A percentile compares a stretch with the other conserved stretches of the same genome.
Conservation (phyloP, 92 coral and sea anemone genomes). For the Porites cylindrica region DNA sequence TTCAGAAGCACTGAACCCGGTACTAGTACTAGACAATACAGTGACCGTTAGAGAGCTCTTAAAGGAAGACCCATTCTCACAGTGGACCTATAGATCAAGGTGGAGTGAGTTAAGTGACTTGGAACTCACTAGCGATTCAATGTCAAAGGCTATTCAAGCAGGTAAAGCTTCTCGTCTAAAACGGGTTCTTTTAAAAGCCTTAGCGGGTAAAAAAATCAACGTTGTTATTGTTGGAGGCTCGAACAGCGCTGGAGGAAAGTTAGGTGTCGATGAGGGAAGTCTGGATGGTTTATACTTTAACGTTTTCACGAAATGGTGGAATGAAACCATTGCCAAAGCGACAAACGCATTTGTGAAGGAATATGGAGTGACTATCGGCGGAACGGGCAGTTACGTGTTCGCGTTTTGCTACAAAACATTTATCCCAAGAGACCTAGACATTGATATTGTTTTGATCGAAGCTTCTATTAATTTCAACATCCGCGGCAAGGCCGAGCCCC, state of each 20-base stretch:
- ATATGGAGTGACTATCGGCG: slow-evolving; percentile 66
- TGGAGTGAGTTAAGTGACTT: slow-evolving; percentile 34
- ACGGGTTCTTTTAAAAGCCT: slow-evolving; percentile 63
- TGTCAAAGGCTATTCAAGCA: slow-evolving; percentile 43
- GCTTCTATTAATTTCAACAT: slow-evolving; percentile 72
- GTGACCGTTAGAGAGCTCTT: neutral
- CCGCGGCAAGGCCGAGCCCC: slow-evolving; percentile 69
- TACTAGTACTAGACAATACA: neutral
- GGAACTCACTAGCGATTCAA: slow-evolving; percentile 7
- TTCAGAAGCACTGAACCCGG: neutral
- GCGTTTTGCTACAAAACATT: slow-evolving; percentile 83
- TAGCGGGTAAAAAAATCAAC: slow-evolving; percentile 59
- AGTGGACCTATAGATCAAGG: slow-evolving; percentile 17
- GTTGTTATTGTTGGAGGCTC: slow-evolving; percentile 86
- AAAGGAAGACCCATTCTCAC: slow-evolving; percentile 13
- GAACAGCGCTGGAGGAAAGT: slow-evolving; percentile 90
- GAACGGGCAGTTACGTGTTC: slow-evolving; percentile 83
- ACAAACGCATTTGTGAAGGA: slow-evolving; percentile 48
- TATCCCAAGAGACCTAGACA: slow-evolving; percentile 36
- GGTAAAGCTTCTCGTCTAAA: slow-evolving; percentile 21
- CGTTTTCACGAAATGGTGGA: slow-evolving; percentile 83
- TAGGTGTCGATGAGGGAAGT: slow-evolving; percentile 64
- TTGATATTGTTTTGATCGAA: slow-evolving; percentile 84
- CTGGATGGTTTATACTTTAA: slow-evolving; percentile 61
- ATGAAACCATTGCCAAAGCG: slow-evolving; percentile 48